Evolutionary conservation across 2,113 vertebrate species (phyloP).

Genomic region (Catharus minimus): DNA sequence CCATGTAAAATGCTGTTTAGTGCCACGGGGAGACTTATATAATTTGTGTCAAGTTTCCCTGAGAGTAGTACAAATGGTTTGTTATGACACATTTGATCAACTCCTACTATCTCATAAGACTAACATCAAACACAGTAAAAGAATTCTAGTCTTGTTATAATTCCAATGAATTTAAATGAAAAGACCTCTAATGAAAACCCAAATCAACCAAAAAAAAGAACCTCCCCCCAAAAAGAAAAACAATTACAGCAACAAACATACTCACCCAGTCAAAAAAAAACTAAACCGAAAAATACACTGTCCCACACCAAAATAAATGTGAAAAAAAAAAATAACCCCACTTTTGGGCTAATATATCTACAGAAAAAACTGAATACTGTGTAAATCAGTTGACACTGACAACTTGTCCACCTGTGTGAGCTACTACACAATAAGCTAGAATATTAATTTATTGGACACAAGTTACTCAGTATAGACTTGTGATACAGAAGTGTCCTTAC

Average conservation of each 20-base stretch:
- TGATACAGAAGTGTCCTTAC: background rate
- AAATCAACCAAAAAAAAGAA: background rate
- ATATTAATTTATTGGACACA: background rate
- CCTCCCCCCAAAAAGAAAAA: no score
- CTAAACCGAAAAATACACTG: rapidly evolving
- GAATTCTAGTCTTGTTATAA: background rate
- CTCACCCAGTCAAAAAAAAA: no score
- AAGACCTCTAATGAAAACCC: background rate
- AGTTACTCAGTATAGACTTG: background rate
- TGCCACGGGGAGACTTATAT: conserved; percentile 60
- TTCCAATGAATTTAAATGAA: background rate
- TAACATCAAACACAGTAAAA: background rate
- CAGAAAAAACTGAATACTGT: rapidly evolving
- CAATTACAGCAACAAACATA: background rate
- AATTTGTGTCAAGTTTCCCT: conserved; percentile 54
- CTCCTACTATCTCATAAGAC: background rate
- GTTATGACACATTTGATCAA: conserved; percentile 22
- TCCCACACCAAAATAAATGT: background rate
- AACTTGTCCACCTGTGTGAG: background rate
- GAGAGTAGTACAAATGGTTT: conserved; percentile 42
- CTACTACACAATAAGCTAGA: background rate
- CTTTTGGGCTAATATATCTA: background rate
- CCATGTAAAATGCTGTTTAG: conserved; percentile 63
- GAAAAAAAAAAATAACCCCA: rapidly evolving
- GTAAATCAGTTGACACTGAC: background rate